A percentile compares a stretch with the other conserved stretches of the same genome.
phyloP scores from a whole-genome alignment of 2,888 invertebrate genomes.

The Hemaris fuciformis region DNA sequence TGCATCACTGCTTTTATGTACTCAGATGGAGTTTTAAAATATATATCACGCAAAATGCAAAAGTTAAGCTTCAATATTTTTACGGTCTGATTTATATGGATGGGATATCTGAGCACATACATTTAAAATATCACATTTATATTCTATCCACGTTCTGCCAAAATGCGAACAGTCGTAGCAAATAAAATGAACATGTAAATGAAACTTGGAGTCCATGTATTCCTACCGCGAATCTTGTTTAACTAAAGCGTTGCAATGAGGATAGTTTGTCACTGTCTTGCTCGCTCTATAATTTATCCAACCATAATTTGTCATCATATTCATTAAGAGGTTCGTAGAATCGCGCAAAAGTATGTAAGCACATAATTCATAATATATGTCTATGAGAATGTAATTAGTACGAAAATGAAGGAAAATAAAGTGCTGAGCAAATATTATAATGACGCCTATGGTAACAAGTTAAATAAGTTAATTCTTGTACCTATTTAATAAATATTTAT shows the following conservation, averaged over 20 bases:
- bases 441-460: too few relatives aligned
- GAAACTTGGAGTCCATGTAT: constrained; percentile 23
- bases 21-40: constrained; percentile 8
- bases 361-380: not conserved
- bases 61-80: constrained; percentile 35
- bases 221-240: not conserved
- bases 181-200: constrained; percentile 40
- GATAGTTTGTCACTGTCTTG: not conserved
- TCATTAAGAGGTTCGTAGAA: not conserved
- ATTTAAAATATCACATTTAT: constrained; percentile 43
- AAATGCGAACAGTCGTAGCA: constrained; percentile 26
- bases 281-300: constrained; percentile 16
- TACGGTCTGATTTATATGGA: constrained; percentile 36
- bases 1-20: constrained; percentile 1
- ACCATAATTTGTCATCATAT: not conserved
- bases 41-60: constrained; percentile 27
- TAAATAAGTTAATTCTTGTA: too few relatives aligned
- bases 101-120: constrained; percentile 31
- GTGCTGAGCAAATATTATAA: too few relatives aligned
- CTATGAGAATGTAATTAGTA: not conserved
- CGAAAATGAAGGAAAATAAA: too few relatives aligned
- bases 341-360: not conserved
- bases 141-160: constrained; percentile 26
- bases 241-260: not conserved
- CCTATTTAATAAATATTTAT: too few relatives aligned